These are phyloP conservation scores for Colletes collaris DNA, from an alignment of 2,888 invertebrate genomes.

Conservation along the genomic window DNA sequence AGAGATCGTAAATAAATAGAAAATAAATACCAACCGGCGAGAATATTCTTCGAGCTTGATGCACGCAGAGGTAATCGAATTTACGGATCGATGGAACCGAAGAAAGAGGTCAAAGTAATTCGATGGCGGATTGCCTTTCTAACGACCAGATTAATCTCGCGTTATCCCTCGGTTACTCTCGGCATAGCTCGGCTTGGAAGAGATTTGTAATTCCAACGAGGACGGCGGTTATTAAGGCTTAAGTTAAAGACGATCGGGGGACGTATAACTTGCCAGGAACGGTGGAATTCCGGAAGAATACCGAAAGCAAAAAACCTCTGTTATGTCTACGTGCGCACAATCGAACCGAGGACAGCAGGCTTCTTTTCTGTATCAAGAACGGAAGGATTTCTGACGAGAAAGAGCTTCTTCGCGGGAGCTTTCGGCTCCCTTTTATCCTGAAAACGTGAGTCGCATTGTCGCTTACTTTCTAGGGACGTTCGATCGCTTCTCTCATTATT, in stretches of 20 bases:
- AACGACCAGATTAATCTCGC: slow-evolving; percentile 40
- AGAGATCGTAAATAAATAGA: too few species aligned
- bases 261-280: too few species aligned
- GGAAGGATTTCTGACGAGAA: slow-evolving; percentile 46
- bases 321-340: slow-evolving; percentile 36
- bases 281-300: neutral
- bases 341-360: slow-evolving; percentile 20
- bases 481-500: neutral
- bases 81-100: neutral
- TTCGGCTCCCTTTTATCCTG: slow-evolving; percentile 48
- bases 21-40: too few species aligned
- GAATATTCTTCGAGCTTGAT: too few species aligned
- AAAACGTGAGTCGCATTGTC: slow-evolving; percentile 50
- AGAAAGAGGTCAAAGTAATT: slow-evolving; percentile 25
- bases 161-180: slow-evolving; percentile 22
- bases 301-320: slow-evolving; percentile 27
- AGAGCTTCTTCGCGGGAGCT: slow-evolving; percentile 44
- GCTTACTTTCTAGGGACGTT: neutral
- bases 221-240: slow-evolving; percentile 18
- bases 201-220: slow-evolving; percentile 35
- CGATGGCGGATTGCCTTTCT: slow-evolving; percentile 36
- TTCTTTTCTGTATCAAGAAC: slow-evolving; percentile 21
- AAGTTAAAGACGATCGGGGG: neutral
- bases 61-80: neutral
- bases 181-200: slow-evolving; percentile 1